Base-by-base conservation (phyloP, 2,888 invertebrate genomes). In the Mactromeris polynyma region DNA sequence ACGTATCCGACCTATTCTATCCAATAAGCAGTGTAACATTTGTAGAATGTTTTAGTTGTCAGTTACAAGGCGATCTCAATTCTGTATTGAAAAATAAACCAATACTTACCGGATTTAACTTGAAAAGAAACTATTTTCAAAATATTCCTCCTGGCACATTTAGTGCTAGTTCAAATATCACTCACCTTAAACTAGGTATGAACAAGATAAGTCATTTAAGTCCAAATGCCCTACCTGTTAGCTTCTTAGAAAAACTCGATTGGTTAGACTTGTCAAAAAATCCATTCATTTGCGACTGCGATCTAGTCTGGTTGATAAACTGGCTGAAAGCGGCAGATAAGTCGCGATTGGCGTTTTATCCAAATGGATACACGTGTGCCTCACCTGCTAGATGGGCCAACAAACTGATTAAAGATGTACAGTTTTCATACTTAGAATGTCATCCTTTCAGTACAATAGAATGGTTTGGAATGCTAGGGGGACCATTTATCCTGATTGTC, bases 391-490 rank as follows among this genome's bases (percentile, higher is more conserved):
- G 36, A 38, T 38, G 33, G 40, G 11, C 40, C 6, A 82, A 82
- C 14, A 38, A 40, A 54, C n/a, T 7, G 14, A 19, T 82, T 1
- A 11, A 36, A 6, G 40, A 82, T 2, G 40, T 82, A 40, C 11
- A 36, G 11, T 82, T 82, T 40, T 33, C 82, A 26, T 82, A 82
- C 40, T 40, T 40, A 64, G 82, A 82, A 82, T 81, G 81, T 36
- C 81, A 81, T 58, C 81, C 81, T 21, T 81, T 33, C 36, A 81
- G 26, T 11, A 46, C 17, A 2, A 21, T 21, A 33, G 58, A 58
- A 36, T 81, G 81, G 81, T 14, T 54, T 6, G 54, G 54, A 3
- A 58, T 81, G 14, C 31, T 81, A 14, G 81, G 54, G 1, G 54
- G 54, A 58, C 81, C 81, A 1, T 19, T 54, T 19, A 36, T 58